phyloP scores from a whole-genome alignment of 2,888 invertebrate genomes.

The Zelleria hepariella region DNA sequence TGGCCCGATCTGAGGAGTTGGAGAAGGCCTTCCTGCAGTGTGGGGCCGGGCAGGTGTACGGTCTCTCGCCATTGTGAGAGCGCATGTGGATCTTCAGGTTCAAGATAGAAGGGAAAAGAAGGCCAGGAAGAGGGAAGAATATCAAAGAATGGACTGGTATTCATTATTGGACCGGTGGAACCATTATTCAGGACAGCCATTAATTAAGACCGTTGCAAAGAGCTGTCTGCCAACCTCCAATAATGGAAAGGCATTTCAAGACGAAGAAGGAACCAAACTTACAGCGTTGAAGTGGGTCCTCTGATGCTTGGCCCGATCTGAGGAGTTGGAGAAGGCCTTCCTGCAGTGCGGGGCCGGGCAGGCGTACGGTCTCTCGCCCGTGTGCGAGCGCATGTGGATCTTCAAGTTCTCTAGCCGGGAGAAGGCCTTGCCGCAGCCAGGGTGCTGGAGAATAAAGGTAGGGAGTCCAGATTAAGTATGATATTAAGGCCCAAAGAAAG shows the following conservation, averaged over 20 bases:
- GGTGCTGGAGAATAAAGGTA: constrained; percentile 85
- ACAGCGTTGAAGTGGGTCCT: constrained; percentile 98
- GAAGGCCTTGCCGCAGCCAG: constrained; percentile 95
- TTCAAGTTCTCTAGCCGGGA: constrained; percentile 97
- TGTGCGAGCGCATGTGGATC: constrained; percentile 96
- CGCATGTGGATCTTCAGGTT: constrained; percentile 98
- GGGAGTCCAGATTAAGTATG: not conserved
- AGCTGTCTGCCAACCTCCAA: too few relatives aligned
- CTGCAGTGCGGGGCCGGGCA: constrained; percentile 94
- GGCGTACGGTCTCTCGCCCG: constrained; percentile 95
- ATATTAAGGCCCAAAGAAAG: too few relatives aligned
- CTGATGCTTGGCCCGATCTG: constrained; percentile 98
- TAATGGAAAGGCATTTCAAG: not conserved
- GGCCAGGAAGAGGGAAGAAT: too few relatives aligned
- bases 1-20: constrained; percentile 98
- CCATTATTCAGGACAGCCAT: too few relatives aligned
- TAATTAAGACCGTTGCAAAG: too few relatives aligned
- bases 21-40: constrained; percentile 97
- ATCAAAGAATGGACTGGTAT: too few relatives aligned
- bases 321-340: constrained; percentile 98
- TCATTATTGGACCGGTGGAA: too few relatives aligned
- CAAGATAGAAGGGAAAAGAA: too few relatives aligned
- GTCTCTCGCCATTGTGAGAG: constrained; percentile 96
- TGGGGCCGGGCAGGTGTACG: constrained; percentile 93
- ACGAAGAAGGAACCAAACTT: constrained; percentile 47